These are phyloP conservation scores for Rhodeus uyekii DNA, from an alignment of 2,797 vertebrate genomes.

Conservation along the genomic window DNA sequence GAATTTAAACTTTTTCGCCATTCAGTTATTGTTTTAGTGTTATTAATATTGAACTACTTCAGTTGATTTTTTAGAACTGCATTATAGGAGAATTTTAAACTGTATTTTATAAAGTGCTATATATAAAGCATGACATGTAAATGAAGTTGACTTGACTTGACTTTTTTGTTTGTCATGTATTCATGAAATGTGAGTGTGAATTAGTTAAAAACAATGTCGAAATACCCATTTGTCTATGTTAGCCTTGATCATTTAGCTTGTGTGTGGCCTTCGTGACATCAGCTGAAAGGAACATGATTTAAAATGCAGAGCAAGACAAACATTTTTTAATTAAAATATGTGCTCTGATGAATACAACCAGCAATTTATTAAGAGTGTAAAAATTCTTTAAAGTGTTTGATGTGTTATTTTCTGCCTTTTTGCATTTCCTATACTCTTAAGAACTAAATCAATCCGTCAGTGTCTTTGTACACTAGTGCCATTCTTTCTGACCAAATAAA, in stretches of 20 bases:
- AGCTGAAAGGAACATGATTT: background rate
- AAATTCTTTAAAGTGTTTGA: background rate
- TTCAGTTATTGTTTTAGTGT: too few relatives aligned
- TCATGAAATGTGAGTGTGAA: background rate
- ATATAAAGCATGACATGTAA: background rate
- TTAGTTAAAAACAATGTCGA: background rate
- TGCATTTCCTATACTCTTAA: background rate
- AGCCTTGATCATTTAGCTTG: background rate
- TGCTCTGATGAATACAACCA: background rate
- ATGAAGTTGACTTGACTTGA: background rate
- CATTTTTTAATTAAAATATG: background rate
- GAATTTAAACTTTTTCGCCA: too few relatives aligned
- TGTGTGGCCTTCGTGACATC: background rate
- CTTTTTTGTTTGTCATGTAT: background rate
- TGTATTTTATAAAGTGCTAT: background rate
- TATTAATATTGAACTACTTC: too few relatives aligned
- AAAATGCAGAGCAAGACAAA: background rate
- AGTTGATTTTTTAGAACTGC: background rate
- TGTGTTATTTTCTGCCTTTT: background rate
- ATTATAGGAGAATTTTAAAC: background rate
- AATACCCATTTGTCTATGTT: background rate
- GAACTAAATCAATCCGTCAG: background rate
- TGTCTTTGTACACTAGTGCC: background rate
- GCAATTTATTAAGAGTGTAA: background rate
- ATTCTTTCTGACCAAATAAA: background rate